phyloP scores from a whole-genome alignment of 2,888 invertebrate species.

The Heliconius charithonia region DNA sequence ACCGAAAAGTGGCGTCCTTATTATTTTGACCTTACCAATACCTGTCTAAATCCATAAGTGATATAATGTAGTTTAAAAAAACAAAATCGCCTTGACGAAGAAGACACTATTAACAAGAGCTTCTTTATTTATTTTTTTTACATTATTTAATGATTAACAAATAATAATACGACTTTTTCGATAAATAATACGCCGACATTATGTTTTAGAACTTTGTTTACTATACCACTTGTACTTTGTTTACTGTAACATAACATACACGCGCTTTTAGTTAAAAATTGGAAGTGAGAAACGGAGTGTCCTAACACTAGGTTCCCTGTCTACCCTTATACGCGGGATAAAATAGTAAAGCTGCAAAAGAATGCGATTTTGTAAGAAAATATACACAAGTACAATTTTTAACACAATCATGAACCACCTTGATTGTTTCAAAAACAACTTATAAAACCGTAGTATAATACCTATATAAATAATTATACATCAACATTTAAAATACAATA shows the following conservation, averaged over 20 bases:
- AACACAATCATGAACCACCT: neutral
- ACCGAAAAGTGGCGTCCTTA: constrained; percentile 14
- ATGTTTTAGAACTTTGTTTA: neutral
- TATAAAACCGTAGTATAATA: neutral
- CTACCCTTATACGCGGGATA: no score
- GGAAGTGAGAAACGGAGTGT: neutral
- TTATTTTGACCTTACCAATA: constrained; percentile 35
- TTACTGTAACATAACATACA: neutral
- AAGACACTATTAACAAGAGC: constrained; percentile 11
- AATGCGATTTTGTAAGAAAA: neutral
- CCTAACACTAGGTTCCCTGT: neutral
- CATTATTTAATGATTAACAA: constrained; percentile 3
- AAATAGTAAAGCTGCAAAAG: no score
- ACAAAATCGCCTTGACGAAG: constrained; percentile 28
- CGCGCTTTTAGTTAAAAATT: neutral
- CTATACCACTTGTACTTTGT: no score
- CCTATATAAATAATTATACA: neutral
- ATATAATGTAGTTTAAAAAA: constrained; percentile 24
- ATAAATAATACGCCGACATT: neutral
- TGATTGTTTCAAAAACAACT: neutral
- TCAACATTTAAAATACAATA: neutral
- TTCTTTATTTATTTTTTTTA: constrained; percentile 20
- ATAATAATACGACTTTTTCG: no score
- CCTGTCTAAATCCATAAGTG: constrained; percentile 17
- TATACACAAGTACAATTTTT: neutral